Conservation (phyloP, 2,113 vertebrate genomes). For the Strigops habroptila region DNA sequence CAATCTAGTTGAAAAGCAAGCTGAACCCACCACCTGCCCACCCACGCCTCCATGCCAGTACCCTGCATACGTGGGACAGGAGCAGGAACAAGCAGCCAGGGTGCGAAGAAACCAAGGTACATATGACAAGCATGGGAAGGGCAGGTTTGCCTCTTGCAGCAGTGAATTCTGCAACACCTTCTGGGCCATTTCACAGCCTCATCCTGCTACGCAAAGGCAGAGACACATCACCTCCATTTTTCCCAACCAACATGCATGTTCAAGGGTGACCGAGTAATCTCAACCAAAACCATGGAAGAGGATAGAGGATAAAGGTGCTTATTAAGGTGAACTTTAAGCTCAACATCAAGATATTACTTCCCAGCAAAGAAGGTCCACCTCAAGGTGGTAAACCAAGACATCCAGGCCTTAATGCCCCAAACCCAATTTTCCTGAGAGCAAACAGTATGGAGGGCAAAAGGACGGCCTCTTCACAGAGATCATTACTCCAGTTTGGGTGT, state of each 20-base stretch:
- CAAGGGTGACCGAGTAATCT: background rate
- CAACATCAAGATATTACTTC: background rate
- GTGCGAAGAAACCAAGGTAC: background rate
- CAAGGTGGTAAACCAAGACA: background rate
- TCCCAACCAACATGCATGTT: rapidly evolving
- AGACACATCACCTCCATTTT: background rate
- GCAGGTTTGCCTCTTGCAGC: background rate
- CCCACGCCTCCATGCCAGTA: rapidly evolving
- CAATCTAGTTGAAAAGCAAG: background rate
- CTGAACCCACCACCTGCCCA: background rate
- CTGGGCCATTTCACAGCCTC: background rate
- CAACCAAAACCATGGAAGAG: background rate
- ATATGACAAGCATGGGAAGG: background rate
- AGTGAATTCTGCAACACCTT: background rate
- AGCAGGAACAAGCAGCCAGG: background rate
- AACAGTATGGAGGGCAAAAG: background rate
- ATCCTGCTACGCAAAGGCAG: background rate
- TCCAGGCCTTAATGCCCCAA: background rate
- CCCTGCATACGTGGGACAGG: background rate
- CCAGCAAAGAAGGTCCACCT: background rate
- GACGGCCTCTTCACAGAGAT: background rate
- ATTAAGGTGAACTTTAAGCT: background rate
- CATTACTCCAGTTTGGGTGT: too few relatives aligned
- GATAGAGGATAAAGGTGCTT: background rate
- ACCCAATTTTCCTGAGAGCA: background rate